These are phyloP conservation scores for Drosophila dives DNA, from an alignment of 2,888 invertebrate species.

Conservation along the genomic window DNA sequence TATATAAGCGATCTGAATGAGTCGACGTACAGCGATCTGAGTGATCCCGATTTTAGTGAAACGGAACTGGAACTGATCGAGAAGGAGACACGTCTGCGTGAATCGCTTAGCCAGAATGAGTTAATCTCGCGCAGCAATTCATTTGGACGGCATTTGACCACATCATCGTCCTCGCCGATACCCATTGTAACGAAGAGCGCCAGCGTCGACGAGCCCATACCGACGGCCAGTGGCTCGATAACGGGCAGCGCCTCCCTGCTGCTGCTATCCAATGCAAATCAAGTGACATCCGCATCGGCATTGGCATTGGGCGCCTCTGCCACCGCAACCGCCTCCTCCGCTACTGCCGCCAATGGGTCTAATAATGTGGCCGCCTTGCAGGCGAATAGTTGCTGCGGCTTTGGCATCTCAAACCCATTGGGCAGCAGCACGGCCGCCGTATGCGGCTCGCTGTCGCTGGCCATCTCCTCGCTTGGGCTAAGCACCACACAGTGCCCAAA, in stretches of 20 bases:
- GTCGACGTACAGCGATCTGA: constrained; percentile 88
- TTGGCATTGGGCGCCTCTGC: constrained; percentile 19
- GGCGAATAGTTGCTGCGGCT: constrained; percentile 59
- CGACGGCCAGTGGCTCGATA: constrained; percentile 58
- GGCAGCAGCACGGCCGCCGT: constrained; percentile 83
- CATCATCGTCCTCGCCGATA: constrained; percentile 83
- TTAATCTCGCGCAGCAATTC: constrained; percentile 84
- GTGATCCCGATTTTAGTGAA: constrained; percentile 88
- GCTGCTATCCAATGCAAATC: constrained; percentile 60
- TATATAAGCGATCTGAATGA: constrained; percentile 88
- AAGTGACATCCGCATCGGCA: constrained; percentile 38
- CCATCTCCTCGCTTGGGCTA: constrained; percentile 81
- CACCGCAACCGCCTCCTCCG: background rate
- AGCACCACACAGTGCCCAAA: constrained; percentile 72
- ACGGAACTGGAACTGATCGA: constrained; percentile 88
- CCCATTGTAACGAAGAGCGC: constrained; percentile 85
- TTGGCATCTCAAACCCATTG: constrained; percentile 67
- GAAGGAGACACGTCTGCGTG: constrained; percentile 84
- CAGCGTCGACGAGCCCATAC: constrained; percentile 84
- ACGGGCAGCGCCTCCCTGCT: constrained; percentile 60
- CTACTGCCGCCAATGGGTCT: constrained; percentile 2
- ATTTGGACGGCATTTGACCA: constrained; percentile 83
- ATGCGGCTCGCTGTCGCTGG: constrained; percentile 83
- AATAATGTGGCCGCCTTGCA: constrained; percentile 47
- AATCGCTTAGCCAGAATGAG: constrained; percentile 85